These are phyloP conservation scores for Palythoa heliodiscus DNA, from an alignment of 92 coral and sea anemone genomes.

Conservation along the genomic window DNA sequence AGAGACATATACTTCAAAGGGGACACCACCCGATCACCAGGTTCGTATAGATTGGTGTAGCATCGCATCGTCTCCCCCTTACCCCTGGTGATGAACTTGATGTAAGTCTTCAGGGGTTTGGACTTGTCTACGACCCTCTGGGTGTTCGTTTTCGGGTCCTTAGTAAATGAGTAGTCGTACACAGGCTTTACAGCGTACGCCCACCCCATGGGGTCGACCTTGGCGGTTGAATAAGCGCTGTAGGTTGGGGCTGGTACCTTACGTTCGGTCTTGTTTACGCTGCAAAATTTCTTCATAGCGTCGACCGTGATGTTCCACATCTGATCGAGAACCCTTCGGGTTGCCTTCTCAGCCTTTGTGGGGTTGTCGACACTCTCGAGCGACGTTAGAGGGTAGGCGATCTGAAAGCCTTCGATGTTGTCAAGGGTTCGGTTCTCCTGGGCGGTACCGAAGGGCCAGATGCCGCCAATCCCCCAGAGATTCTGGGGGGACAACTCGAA, in stretches of 20 bases:
- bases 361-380: background rate
- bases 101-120: conserved; percentile 20
- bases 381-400: conserved; percentile 19
- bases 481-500: background rate
- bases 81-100: conserved; percentile 3
- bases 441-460: background rate
- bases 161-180: background rate
- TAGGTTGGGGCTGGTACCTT: conserved; percentile 28
- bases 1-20: conserved; percentile 27
- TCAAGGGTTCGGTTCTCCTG: background rate
- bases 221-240: conserved; percentile 27
- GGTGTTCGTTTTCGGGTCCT: conserved; percentile 24
- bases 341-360: too few species aligned
- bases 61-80: conserved; percentile 8
- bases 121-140: conserved; percentile 1
- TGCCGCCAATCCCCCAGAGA: background rate
- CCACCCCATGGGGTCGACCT: conserved; percentile 13
- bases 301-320: too few species aligned
- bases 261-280: too few species aligned
- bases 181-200: conserved; percentile 13
- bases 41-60: conserved; percentile 20
- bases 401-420: conserved; percentile 24
- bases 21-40: conserved; percentile 11
- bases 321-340: too few species aligned
- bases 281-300: too few species aligned